phyloP scores from a whole-genome alignment of 1,140 invertebrate genomes.

The Drosophila kepulauana region DNA sequence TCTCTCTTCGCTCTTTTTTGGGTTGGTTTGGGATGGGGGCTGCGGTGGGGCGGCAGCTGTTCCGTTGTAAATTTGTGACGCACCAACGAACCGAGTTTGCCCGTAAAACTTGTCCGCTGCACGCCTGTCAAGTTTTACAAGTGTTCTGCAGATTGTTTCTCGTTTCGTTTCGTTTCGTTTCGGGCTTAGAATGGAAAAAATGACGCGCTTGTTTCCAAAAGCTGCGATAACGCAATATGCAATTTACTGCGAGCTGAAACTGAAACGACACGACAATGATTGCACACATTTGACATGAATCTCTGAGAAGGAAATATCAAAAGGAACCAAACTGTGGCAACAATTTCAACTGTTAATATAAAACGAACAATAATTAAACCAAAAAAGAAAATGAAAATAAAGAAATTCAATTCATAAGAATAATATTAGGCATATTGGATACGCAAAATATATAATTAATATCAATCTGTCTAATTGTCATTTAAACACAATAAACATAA shows the following conservation, averaged over 20 bases:
- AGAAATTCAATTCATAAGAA: too few relatives aligned
- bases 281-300: conserved; percentile 14
- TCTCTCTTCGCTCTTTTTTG: neutral
- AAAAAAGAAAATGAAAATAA: too few relatives aligned
- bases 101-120: conserved; percentile 77
- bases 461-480: too few relatives aligned
- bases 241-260: conserved; percentile 52
- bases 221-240: conserved; percentile 70
- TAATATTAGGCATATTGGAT: too few relatives aligned
- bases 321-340: neutral
- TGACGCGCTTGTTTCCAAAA: conserved; percentile 50
- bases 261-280: conserved; percentile 11
- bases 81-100: conserved; percentile 53
- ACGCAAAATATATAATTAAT: too few relatives aligned
- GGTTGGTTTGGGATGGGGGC: neutral
- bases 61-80: conserved; percentile 63
- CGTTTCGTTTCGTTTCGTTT: neutral
- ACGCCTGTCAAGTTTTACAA: conserved; percentile 81
- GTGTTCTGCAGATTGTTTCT: conserved; percentile 79
- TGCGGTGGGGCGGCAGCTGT: conserved; percentile 49
- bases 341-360: neutral
- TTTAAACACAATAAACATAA: too few relatives aligned
- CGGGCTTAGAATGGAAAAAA: conserved; percentile 52
- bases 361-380: neutral
- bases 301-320: neutral